phyloP scores from a whole-genome alignment of 2,888 invertebrate genomes.

The Eristalis pertinax region DNA sequence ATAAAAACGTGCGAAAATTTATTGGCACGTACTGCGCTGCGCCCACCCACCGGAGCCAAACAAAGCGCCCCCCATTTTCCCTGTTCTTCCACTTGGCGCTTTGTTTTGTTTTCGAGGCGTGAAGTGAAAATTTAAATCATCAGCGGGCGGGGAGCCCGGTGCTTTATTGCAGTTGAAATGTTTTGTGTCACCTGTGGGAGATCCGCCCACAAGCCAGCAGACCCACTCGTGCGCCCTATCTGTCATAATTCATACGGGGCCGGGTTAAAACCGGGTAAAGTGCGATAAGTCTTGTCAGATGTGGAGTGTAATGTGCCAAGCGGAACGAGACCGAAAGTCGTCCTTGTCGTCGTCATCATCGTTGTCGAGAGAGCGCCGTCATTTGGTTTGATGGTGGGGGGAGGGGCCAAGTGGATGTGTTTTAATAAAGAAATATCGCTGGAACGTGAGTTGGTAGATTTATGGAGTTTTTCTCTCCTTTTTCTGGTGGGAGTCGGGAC shows the following conservation, averaged over 20 bases:
- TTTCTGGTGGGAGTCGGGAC: not conserved
- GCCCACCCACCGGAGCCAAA: constrained; percentile 55
- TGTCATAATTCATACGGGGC: constrained; percentile 66
- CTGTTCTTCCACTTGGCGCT: constrained; percentile 5
- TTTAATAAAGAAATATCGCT: constrained; percentile 78
- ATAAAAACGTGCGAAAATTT: constrained; percentile 81
- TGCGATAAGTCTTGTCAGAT: constrained; percentile 75
- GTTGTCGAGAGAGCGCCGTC: not conserved
- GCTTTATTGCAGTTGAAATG: constrained; percentile 45
- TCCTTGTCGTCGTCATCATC: constrained; percentile 8
- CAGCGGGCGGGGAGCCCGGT: constrained; percentile 1
- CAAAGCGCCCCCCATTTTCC: constrained; percentile 58
- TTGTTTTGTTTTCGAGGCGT: constrained; percentile 57
- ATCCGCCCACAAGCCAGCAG: not conserved
- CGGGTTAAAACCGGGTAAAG: constrained; percentile 72
- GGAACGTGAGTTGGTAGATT: constrained; percentile 75
- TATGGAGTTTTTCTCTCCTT: constrained; percentile 46
- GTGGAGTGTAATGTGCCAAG: constrained; percentile 76
- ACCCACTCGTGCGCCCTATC: constrained; percentile 1
- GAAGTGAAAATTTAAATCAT: constrained; percentile 71
- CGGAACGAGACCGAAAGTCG: constrained; percentile 74
- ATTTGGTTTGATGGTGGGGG: not conserved
- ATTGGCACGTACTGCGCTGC: constrained; percentile 75
- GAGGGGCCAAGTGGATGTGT: constrained; percentile 66
- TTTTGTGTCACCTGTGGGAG: constrained; percentile 72